These are phyloP conservation scores for Sycobia sp. DNA, from an alignment of 1,140 invertebrate genomes.

Conservation along the genomic window DNA sequence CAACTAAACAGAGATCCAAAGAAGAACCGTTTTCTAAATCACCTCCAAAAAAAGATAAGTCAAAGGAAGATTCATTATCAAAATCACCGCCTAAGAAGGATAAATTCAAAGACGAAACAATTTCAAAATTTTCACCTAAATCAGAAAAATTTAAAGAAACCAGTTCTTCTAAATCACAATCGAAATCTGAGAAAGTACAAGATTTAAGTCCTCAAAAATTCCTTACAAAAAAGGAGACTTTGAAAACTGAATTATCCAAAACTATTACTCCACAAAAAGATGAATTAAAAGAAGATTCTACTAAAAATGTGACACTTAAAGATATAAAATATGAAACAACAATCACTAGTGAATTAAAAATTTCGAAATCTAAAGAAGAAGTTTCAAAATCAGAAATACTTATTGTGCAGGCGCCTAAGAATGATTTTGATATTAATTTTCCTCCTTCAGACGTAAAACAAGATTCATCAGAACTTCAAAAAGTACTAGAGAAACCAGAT, in stretches of 20 bases:
- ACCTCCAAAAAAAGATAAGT: conserved; percentile 15
- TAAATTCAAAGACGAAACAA: not conserved
- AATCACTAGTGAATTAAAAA: no score
- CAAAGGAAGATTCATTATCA: conserved; percentile 1
- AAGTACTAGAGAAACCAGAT: no score
- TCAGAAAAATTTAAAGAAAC: conserved; percentile 12
- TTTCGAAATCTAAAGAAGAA: conserved; percentile 11
- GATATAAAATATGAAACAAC: no score
- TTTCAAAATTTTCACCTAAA: conserved; percentile 5
- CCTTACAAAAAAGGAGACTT: not conserved
- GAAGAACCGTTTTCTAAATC: conserved; percentile 26
- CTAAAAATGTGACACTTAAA: no score
- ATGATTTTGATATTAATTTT: no score
- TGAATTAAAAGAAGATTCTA: no score
- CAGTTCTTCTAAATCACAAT: not conserved
- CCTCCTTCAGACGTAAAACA: no score
- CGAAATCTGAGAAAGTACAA: conserved; percentile 8
- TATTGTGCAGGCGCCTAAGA: not conserved
- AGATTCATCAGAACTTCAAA: no score
- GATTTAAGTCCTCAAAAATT: not conserved
- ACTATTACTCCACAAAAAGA: not conserved
- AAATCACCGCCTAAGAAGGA: conserved; percentile 24
- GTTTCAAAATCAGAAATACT: not conserved
- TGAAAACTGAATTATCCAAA: not conserved
- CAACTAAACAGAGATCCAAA: conserved; percentile 12